Evolutionary conservation across 1,140 invertebrate genomes (phyloP).

Genomic region (Nasonia vitripennis): DNA sequence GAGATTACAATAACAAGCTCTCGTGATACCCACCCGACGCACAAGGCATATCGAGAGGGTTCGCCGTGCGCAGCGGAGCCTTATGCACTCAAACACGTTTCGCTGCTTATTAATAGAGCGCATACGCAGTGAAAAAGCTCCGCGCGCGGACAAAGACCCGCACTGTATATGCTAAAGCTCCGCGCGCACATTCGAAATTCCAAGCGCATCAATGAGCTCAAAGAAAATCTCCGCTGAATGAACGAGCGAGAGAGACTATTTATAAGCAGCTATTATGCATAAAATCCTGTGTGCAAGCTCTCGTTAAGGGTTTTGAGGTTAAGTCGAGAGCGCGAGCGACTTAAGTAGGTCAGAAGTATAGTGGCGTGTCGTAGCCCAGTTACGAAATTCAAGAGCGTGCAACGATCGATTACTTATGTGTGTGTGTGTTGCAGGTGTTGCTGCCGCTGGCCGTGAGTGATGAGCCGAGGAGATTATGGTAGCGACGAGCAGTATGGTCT

Average conservation of each 20-base stretch:
- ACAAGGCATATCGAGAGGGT: slow-evolving; percentile 11
- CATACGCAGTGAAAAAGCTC: neutral
- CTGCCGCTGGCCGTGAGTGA: neutral
- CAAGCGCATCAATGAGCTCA: neutral
- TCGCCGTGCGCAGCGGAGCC: neutral
- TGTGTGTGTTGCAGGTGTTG: neutral
- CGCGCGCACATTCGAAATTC: neutral
- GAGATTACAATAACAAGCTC: too few relatives aligned
- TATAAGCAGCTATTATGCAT: too few relatives aligned
- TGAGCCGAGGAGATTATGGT: slow-evolving; percentile 38
- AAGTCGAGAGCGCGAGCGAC: neutral
- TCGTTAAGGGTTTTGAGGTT: slow-evolving; percentile 12
- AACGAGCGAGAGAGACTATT: neutral
- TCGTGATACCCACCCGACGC: neutral
- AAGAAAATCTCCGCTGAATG: neutral
- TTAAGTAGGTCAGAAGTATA: slow-evolving; percentile 32
- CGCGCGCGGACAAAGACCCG: neutral
- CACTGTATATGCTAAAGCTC: neutral
- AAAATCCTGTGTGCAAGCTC: too few relatives aligned
- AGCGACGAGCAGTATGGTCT: slow-evolving; percentile 61
- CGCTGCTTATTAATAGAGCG: neutral
- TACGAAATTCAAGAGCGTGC: neutral
- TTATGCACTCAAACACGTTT: slow-evolving; percentile 32
- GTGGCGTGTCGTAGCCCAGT: neutral
- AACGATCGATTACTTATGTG: neutral